A percentile compares a stretch with the other conserved stretches of the same genome.
phyloP scores from a whole-genome alignment of 2,888 invertebrate species.

The Acrobeloides nanus region DNA sequence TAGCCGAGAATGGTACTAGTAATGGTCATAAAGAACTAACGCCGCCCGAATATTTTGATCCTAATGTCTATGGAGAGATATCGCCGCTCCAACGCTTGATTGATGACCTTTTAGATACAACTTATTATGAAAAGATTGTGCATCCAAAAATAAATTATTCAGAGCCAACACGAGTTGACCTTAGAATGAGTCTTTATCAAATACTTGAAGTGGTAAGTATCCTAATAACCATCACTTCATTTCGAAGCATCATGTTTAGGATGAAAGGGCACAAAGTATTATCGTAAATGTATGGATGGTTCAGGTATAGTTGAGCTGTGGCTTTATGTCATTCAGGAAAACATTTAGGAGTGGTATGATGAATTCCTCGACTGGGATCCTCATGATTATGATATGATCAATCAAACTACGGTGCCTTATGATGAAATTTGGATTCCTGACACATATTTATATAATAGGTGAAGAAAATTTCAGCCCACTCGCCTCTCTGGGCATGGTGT shows the following conservation, averaged over 20 bases:
- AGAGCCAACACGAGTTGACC: conserved; percentile 54
- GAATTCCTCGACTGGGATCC: conserved; percentile 57
- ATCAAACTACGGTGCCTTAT: conserved; percentile 52
- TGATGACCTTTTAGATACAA: conserved; percentile 44
- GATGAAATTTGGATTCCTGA: conserved; percentile 52
- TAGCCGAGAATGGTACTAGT: no score
- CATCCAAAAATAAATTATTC: conserved; percentile 40
- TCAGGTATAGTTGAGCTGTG: conserved; percentile 24
- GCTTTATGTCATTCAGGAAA: background rate
- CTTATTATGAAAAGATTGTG: conserved; percentile 46
- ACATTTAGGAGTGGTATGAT: conserved; percentile 54
- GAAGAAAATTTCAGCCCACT: no score
- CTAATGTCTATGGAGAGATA: conserved; percentile 17
- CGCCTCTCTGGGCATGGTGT: background rate
- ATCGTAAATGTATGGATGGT: conserved; percentile 53
- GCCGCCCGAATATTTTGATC: conserved; percentile 10
- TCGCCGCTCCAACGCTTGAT: conserved; percentile 37
- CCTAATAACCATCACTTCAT: background rate
- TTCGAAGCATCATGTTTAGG: conserved; percentile 17
- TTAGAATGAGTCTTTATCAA: conserved; percentile 58
- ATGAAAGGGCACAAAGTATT: conserved; percentile 48
- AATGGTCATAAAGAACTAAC: background rate
- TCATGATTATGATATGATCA: conserved; percentile 51
- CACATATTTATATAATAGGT: conserved; percentile 50
- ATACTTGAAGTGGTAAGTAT: conserved; percentile 57